These are phyloP conservation scores for Solenodon paradoxus DNA, from an alignment of 2,113 vertebrate species.

Conservation along the genomic window DNA sequence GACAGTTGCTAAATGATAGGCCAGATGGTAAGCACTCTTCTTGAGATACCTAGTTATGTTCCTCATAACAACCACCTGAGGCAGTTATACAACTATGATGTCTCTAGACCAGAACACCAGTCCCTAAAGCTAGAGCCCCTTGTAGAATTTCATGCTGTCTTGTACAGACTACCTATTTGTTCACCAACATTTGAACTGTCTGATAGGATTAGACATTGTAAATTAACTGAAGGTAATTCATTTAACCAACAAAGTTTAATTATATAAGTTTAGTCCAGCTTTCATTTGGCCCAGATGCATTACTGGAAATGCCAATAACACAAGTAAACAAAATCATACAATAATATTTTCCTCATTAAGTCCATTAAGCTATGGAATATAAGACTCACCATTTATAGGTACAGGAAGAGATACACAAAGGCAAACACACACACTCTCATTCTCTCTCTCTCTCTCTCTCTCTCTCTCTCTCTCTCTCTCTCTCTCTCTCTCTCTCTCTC, in stretches of 20 bases:
- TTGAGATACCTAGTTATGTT: not conserved
- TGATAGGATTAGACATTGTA: not conserved
- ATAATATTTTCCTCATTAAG: not conserved
- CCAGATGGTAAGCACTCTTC: not conserved
- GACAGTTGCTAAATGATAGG: not conserved
- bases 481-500: too few relatives aligned
- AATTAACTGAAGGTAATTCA: not conserved
- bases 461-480: too few relatives aligned
- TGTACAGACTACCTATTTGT: not conserved
- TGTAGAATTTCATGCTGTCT: not conserved
- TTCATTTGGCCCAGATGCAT: not conserved
- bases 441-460: too few relatives aligned
- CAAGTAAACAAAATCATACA: not conserved
- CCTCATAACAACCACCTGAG: not conserved
- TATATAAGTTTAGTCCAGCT: not conserved
- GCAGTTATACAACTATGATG: not conserved
- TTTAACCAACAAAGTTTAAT: not conserved
- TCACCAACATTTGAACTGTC: not conserved
- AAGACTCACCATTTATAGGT: not conserved
- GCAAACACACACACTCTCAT: not conserved
- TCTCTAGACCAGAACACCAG: not conserved
- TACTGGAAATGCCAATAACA: not conserved
- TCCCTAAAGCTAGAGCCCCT: not conserved
- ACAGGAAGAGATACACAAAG: not conserved
- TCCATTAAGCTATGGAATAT: not conserved